Percentiles rank a stretch among this genome's conserved stretches.
Conservation (phyloP, 2,797 vertebrate genomes). For the Zonotrichia albicollis region DNA sequence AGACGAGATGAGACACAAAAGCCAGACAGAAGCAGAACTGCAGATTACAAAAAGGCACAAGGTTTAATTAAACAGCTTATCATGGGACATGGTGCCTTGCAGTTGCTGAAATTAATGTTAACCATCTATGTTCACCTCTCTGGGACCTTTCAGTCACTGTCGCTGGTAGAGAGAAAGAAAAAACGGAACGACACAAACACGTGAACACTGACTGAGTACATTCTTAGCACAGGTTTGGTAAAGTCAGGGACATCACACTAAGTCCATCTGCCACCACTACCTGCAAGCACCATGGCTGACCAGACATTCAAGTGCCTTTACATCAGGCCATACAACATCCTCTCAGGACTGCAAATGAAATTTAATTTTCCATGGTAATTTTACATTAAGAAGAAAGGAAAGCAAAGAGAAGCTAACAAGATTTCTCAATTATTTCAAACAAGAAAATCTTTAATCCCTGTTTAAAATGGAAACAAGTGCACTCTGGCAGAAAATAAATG, state of each 20-base stretch:
- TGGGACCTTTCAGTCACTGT: background rate
- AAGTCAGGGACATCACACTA: background rate
- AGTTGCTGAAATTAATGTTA: constrained; percentile 22
- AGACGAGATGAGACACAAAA: constrained; percentile 32
- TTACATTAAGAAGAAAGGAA: background rate
- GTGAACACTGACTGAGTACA: background rate
- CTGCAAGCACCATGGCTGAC: background rate
- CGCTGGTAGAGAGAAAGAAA: background rate
- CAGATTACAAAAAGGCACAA: constrained; percentile 27
- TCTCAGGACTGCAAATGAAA: background rate
- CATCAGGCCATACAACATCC: background rate
- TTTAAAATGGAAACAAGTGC: constrained; percentile 6
- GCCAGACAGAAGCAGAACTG: constrained; percentile 23
- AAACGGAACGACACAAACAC: fast-evolving
- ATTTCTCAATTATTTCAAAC: constrained; percentile 11
- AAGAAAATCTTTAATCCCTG: background rate
- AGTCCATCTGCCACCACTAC: background rate
- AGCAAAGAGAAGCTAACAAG: background rate
- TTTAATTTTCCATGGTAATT: background rate
- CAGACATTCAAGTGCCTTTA: background rate
- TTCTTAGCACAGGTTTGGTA: background rate
- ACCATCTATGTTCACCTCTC: background rate
- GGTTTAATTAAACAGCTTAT: constrained; percentile 54
- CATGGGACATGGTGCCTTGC: background rate
- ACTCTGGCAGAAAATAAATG: background rate